These are phyloP conservation scores for Corythaixoides concolor DNA, from an alignment of 2,113 vertebrate genomes.

Conservation along the genomic window DNA sequence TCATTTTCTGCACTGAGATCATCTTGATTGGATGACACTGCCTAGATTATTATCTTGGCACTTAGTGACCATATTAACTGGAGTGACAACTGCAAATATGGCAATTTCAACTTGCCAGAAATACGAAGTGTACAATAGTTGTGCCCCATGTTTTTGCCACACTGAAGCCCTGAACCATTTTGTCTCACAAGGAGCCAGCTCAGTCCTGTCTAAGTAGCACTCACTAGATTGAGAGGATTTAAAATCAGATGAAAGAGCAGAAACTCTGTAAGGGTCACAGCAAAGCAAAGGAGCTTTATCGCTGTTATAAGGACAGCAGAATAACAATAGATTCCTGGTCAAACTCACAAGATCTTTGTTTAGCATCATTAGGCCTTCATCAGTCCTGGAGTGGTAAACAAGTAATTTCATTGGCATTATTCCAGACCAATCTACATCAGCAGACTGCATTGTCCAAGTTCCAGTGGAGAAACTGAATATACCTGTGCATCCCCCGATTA, in stretches of 20 bases:
- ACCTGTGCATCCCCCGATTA: not conserved
- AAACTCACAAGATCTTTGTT: not conserved
- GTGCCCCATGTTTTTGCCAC: not conserved
- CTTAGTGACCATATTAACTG: not conserved
- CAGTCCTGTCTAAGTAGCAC: not conserved
- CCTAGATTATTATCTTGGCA: not conserved
- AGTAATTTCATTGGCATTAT: not conserved
- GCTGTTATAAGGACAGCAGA: not conserved
- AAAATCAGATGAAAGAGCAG: not conserved
- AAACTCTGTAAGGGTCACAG: not conserved
- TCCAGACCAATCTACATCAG: not conserved
- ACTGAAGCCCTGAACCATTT: not conserved
- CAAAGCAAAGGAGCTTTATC: not conserved
- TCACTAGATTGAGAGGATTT: not conserved
- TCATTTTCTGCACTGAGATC: not conserved
- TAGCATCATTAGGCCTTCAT: not conserved
- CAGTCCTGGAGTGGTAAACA: not conserved
- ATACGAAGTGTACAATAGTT: not conserved
- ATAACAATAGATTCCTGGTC: not conserved
- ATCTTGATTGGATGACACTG: not conserved
- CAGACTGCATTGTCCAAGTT: not conserved
- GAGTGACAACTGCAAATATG: not conserved
- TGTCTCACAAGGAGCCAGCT: not conserved
- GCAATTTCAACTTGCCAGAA: not conserved
- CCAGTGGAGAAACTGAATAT: not conserved